A percentile compares a stretch with the other conserved stretches of the same genome.
phyloP scores from a whole-genome alignment of 2,797 vertebrate species.

The Myripristis murdjan region DNA sequence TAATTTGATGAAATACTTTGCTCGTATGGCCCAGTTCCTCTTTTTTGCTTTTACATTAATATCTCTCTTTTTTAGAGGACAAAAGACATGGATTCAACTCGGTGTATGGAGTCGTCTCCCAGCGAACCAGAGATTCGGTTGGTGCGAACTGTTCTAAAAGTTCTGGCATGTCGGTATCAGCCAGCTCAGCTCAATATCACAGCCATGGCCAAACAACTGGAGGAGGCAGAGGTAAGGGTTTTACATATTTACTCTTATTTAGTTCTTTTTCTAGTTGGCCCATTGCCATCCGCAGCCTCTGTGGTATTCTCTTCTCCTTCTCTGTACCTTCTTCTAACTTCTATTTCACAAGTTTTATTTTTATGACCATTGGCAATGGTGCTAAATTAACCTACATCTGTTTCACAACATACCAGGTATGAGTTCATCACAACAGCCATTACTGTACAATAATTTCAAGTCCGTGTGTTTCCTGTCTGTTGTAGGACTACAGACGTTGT shows the following conservation, averaged over 20 bases:
- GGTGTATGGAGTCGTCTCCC: conserved; percentile 66
- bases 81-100: conserved; percentile 58
- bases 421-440: background rate
- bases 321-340: too few species aligned
- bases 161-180: conserved; percentile 89
- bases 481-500: conserved; percentile 80
- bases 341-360: too few species aligned
- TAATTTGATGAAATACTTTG: background rate
- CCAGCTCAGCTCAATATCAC: conserved; percentile 86
- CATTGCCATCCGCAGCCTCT: too few species aligned
- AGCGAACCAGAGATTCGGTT: conserved; percentile 81
- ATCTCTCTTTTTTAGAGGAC: conserved; percentile 56
- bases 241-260: background rate
- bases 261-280: background rate
- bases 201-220: conserved; percentile 88
- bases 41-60: background rate
- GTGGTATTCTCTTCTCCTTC: too few species aligned
- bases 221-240: conserved; percentile 89
- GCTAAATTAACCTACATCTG: background rate
- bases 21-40: background rate
- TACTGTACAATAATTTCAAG: background rate
- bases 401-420: background rate
- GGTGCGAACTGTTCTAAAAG: conserved; percentile 81
- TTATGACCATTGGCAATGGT: too few species aligned
- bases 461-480: conserved; percentile 27